Base-by-base conservation (phyloP, 2,797 vertebrate species). In the Lepilemur ruficaudatus region DNA sequence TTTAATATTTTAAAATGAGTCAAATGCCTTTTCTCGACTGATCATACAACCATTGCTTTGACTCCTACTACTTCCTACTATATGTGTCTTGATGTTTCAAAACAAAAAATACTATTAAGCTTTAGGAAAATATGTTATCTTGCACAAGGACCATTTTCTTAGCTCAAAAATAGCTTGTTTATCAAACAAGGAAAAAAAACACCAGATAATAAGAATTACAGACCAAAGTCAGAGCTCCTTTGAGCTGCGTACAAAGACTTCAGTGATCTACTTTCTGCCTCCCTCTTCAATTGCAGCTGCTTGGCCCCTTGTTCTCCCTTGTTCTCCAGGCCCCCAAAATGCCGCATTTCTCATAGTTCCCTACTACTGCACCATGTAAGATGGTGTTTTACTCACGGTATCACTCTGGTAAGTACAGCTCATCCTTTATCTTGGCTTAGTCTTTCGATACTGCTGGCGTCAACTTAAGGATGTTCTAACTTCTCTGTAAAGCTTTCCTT, bases 331-430 rank as follows among this genome's bases (percentile, higher is more conserved):
- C 4, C 7, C 25, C 5, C 32, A n/a, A 30, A 30, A 13, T 25
- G 0, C 15, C 22, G 23, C 9, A 6, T 57, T 32, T 32, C 13
- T 18, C 38, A 5, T 7, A 4, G 22, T 11, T 41, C 15, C 30
- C 8, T n/a, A 20, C 8, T n/a, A 20, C 32, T 6, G 55, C 0
- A 25, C 28, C 15, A 12, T 7, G 0, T 8, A 7, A 7, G 15
- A 23, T 4, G 5, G 15, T 13, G 6, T 22, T 61, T 78, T 23
- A 11, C 12, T 11, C 43, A 35, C 5, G 4, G 3, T 6, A 6
- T 23, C 17, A 0, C 15, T 23, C 7, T 18, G 48, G 30, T 25
- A 18, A 72, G 4, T 2, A 4, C 41, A 52, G 7, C 4, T 4
- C 9, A 0, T 3, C 0, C 30, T 50, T 57, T 12, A 6, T 46